Evolutionary conservation across 2,888 invertebrate species (phyloP), one percentile per base, ranked within the genome.

Genomic region (Aelia acuminata): DNA sequence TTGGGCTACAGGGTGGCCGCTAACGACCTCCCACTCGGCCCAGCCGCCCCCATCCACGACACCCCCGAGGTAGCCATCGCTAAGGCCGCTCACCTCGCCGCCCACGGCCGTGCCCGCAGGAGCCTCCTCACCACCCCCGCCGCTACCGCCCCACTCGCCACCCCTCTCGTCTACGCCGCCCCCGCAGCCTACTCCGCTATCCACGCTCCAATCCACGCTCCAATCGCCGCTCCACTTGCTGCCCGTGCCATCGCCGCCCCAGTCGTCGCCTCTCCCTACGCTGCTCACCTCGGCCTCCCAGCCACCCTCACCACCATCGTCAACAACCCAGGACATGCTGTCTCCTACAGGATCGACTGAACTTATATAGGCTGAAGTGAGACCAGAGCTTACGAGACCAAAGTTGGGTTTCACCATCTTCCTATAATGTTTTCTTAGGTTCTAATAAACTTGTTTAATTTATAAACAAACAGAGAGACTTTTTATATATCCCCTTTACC

Each of bases 311-410:
- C 92, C 91, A 91, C 91, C 89, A 91, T 92, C 84, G 91, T 92
- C 91, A 92, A 92, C 92, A 92, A 91, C 91, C 92, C 93, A 87
- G 92, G 92, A 89, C 92, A 92, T 91, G 92, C 93, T 88, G 91
- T 92, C 89, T 92, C 92, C 86, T 92, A 93, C 92, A 91, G 92
- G 87, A 91, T 92, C 90, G 92, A 92, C 91, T 92, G 92, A 91
- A 88, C 84, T n/a, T 57, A 57, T 15, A 35, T 84, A 31, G 53
- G 84, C 10, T 84, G 26, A 53, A 63, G 88, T 88, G 88, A 89
- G 88, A 89, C 89, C 90, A 90, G 89, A 90, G 87, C 90, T 89
- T 88, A 84, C 86, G 90, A 90, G 90, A 90, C 90, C 90, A 89
- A 89, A 89, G 90, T 88, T 89, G 90, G 90, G 89, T 89, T 88